Evolutionary conservation across 2,888 invertebrate species (phyloP), one percentile per base, ranked within the genome.

Genomic region (Mesoligia furuncula): DNA sequence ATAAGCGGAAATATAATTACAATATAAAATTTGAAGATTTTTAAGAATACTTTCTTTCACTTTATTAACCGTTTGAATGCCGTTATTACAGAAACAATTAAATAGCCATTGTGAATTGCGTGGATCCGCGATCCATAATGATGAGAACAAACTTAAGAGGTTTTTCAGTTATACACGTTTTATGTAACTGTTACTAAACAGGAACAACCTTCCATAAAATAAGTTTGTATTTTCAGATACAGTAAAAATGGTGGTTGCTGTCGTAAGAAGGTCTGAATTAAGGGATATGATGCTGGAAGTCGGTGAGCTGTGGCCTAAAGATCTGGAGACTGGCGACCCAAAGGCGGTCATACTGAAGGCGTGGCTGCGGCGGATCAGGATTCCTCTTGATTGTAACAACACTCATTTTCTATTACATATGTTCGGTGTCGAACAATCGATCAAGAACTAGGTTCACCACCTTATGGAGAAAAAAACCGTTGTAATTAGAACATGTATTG

Each of bases 241-340:
- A 11, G 77, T 88, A 20, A 89, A 87, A 73, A 75, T 89, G 57
- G 11, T 45, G 27, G 83, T 81, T 27, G 74, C 78, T 2, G 3
- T 89, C 1, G 8, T 57, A 2, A 87, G 76, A 71, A 85, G 66
- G 27, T 51, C 77, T 13, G 74, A 87, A 51, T 85, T 90, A 72
- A 81, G 75, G 27, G 73, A 79, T 5, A 71, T 90, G 45, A 70
- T 90, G 15, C 1, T 85, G 36, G 89, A 89, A 61, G 83, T 89
- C 8, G 90, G 87, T 9, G 85, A 89, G 20, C 76, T 90, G 45
- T 90, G 90, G 90, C 90, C 90, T 15, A 83, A 59, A 11, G 73
- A 77, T 13, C 20, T 80, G 36, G 27, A 73, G 0, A 11, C 51
- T 4, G 15, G n/a, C 4, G 70, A 81, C 20, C 73, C 84, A 11